Conservation (phyloP, 2,797 vertebrate genomes). For the Australoheros facetus region DNA sequence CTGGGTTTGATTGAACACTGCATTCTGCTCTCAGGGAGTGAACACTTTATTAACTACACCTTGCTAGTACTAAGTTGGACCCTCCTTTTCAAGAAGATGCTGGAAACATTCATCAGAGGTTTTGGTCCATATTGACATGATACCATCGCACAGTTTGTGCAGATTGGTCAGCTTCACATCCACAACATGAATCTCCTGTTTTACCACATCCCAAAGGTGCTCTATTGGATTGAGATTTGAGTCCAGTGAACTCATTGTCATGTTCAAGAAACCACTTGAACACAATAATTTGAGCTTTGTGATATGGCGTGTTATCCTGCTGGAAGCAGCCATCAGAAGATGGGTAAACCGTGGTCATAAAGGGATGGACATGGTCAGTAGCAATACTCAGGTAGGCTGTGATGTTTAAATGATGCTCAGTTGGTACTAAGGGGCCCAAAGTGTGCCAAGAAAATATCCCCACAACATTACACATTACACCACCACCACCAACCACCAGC, state of each 20-base stretch:
- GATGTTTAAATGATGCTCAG: not conserved
- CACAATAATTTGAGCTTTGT: too few relatives aligned
- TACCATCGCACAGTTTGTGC: not conserved
- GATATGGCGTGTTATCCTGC: too few relatives aligned
- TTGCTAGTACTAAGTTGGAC: not conserved
- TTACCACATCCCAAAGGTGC: not conserved
- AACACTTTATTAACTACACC: not conserved
- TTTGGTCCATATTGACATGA: not conserved
- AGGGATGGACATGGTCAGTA: too few relatives aligned
- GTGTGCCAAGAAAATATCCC: not conserved
- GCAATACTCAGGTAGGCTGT: not conserved
- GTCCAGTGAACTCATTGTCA: too few relatives aligned
- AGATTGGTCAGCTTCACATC: not conserved
- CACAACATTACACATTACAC: not conserved
- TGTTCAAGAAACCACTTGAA: too few relatives aligned
- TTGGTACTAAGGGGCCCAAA: not conserved
- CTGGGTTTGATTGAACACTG: slow-evolving; percentile 14
- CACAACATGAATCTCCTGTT: not conserved
- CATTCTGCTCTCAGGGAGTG: not conserved
- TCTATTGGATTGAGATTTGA: not conserved
- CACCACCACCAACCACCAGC: too few relatives aligned
- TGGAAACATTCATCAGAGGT: not conserved
- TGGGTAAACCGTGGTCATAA: too few relatives aligned
- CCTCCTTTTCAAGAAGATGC: not conserved
- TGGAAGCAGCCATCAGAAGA: too few relatives aligned